Evolutionary conservation across 2,797 vertebrate species (phyloP).

Genomic region (Uromys caudimaculatus): DNA sequence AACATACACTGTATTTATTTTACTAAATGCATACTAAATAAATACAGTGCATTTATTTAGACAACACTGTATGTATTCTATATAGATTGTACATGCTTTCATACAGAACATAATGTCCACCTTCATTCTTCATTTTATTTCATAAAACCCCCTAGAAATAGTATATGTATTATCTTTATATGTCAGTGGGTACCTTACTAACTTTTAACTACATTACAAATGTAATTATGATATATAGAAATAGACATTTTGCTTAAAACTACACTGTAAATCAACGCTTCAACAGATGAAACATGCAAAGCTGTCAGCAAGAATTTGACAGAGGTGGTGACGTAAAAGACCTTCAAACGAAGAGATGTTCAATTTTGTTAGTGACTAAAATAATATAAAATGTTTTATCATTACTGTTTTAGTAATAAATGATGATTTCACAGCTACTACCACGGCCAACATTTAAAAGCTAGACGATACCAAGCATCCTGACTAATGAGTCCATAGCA

Average conservation of each 20-base stretch:
- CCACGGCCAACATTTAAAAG: background rate
- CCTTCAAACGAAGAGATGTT: background rate
- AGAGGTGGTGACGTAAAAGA: background rate
- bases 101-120: conserved; percentile 4
- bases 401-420: no score
- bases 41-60: background rate
- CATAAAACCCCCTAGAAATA: background rate
- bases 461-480: background rate
- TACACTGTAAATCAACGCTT: background rate
- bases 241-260: conserved; percentile 17
- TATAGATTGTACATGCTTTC: background rate
- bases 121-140: background rate
- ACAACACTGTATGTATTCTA: background rate
- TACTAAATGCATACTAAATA: conserved; percentile 41
- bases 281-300: background rate
- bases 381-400: no score
- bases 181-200: conserved; percentile 25
- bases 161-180: background rate
- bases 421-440: background rate
- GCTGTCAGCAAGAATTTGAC: background rate
- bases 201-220: background rate
- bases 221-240: conserved; percentile 7
- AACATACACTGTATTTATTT: background rate
- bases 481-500: background rate
- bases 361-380: background rate